Evolutionary conservation across 2,113 vertebrate genomes (phyloP).

Genomic region (Colius striatus): DNA sequence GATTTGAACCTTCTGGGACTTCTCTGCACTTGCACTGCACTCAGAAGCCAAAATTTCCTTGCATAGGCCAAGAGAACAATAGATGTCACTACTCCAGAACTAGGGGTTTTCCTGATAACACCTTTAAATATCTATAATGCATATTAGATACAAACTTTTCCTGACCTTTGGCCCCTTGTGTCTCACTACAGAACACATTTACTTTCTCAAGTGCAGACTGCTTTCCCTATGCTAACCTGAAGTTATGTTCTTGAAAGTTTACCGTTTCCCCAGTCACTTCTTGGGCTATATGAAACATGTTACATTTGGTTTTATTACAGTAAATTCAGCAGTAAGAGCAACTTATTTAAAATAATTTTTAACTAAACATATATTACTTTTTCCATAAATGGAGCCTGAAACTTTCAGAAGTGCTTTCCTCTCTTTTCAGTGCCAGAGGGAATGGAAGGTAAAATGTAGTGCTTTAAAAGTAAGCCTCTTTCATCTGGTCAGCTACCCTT

Average conservation of each 20-base stretch:
- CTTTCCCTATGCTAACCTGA: neutral
- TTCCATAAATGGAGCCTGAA: neutral
- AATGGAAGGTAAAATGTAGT: neutral
- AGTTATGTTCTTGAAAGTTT: neutral
- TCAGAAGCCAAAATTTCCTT: neutral
- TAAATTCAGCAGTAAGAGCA: neutral
- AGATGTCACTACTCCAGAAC: neutral
- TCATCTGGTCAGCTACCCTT: constrained; percentile 26
- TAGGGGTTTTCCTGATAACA: neutral
- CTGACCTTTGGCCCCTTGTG: neutral
- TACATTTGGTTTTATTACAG: neutral
- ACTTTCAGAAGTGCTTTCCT: constrained; percentile 24
- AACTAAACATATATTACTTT: neutral
- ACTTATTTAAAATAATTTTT: constrained; percentile 36
- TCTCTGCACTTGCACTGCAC: neutral
- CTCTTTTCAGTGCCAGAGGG: neutral
- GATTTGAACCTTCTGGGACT: neutral
- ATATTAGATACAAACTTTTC: neutral
- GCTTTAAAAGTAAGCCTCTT: constrained; percentile 52
- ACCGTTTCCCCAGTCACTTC: neutral
- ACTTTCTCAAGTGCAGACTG: neutral
- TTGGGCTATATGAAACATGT: neutral
- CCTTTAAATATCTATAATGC: neutral
- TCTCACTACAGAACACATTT: neutral
- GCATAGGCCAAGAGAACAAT: neutral